Percentiles rank a stretch among this genome's conserved stretches.
phyloP scores from a whole-genome alignment of 2,888 invertebrate species.

The Agriopis aurantiaria region DNA sequence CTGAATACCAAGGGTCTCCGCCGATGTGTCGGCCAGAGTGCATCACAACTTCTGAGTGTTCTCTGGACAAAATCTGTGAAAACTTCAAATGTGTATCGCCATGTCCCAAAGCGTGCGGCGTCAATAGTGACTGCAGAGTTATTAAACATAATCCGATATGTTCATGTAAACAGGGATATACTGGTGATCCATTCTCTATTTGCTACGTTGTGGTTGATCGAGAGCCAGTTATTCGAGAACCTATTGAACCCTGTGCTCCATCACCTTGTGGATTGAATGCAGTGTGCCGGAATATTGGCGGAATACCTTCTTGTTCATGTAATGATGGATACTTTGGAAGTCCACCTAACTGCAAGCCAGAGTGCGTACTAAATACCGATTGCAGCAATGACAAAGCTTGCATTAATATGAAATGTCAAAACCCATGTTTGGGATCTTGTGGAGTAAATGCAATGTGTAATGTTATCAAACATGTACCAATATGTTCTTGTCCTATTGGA shows the following conservation, averaged over 20 bases:
- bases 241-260: conserved; percentile 89
- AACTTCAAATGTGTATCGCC: conserved; percentile 91
- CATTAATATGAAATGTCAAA: conserved; percentile 91
- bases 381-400: conserved; percentile 91
- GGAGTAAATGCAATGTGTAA: conserved; percentile 91
- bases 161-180: conserved; percentile 87
- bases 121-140: conserved; percentile 89
- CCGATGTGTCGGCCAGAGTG: conserved; percentile 91
- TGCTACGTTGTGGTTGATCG: conserved; percentile 70
- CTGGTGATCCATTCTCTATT: conserved; percentile 88
- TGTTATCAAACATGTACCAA: conserved; percentile 91
- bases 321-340: conserved; percentile 88
- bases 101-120: conserved; percentile 90
- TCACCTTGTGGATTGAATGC: conserved; percentile 93
- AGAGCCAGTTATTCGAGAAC: conserved; percentile 57
- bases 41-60: conserved; percentile 89
- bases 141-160: conserved; percentile 91
- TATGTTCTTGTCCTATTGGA: conserved; percentile 88
- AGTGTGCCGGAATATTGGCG: conserved; percentile 84
- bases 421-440: conserved; percentile 93
- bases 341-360: conserved; percentile 91
- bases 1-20: conserved; percentile 89
- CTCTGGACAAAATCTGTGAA: conserved; percentile 88
- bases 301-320: conserved; percentile 89
- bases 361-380: conserved; percentile 91